These are phyloP conservation scores for Exocentrus adspersus DNA, from an alignment of 2,888 invertebrate species.

Conservation along the genomic window DNA sequence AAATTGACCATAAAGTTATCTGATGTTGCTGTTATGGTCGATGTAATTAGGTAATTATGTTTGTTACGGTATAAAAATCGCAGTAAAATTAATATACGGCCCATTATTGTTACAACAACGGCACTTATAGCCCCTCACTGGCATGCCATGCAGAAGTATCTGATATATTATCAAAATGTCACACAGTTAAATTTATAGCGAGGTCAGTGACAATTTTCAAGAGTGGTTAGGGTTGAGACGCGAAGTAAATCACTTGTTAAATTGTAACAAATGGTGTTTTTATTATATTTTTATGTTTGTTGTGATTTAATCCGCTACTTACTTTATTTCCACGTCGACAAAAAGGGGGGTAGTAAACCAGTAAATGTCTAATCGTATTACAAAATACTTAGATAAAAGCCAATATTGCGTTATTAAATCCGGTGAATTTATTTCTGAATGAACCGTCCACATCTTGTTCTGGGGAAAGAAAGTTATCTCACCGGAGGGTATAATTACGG, in stretches of 20 bases:
- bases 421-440: too few species aligned
- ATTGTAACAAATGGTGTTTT: not conserved
- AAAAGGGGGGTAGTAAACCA: too few species aligned
- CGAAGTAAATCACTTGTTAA: not conserved
- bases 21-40: not conserved
- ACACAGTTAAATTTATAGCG: too few species aligned
- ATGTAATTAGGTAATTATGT: not conserved
- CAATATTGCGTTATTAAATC: too few species aligned
- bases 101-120: not conserved
- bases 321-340: too few species aligned
- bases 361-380: too few species aligned
- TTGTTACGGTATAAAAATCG: conserved; percentile 9
- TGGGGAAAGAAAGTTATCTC: too few species aligned
- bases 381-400: too few species aligned
- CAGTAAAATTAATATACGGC: conserved; percentile 1
- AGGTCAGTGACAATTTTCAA: conserved; percentile 3
- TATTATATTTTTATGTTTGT: too few species aligned
- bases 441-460: too few species aligned
- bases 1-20: not conserved
- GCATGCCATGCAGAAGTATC: not conserved
- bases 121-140: not conserved
- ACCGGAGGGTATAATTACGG: conserved; percentile 18
- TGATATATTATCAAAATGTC: conserved; percentile 11
- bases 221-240: not conserved
- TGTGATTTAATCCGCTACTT: too few species aligned